Conservation (phyloP, 2,113 vertebrate genomes). For the Coryphaenoides rupestris region DNA sequence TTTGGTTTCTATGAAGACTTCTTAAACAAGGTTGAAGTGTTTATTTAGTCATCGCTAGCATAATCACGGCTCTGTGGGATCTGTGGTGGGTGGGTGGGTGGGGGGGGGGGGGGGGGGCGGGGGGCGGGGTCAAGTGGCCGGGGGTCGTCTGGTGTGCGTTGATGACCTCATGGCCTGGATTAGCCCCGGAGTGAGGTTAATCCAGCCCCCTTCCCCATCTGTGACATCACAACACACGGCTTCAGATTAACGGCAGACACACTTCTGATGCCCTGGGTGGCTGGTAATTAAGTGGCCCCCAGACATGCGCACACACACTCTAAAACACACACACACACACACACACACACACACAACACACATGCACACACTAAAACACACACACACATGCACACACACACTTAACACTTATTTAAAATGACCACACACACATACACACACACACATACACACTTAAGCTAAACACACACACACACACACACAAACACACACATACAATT, state of each 20-base stretch:
- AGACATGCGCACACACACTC: conserved; percentile 19
- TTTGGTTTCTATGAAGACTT: no score
- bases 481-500: conserved; percentile 5
- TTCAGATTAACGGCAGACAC: conserved; percentile 58
- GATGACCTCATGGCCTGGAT: conserved; percentile 33
- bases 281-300: conserved; percentile 66
- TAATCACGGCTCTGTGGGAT: no score
- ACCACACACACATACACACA: background rate
- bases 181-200: conserved; percentile 51
- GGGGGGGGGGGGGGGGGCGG: background rate
- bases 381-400: background rate
- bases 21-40: no score
- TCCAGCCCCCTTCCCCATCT: conserved; percentile 29
- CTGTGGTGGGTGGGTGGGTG: background rate
- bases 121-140: conserved; percentile 1
- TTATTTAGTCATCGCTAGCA: no score
- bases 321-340: conserved; percentile 29
- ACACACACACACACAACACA: conserved; percentile 20
- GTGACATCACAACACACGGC: conserved; percentile 62
- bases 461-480: conserved; percentile 2
- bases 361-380: background rate
- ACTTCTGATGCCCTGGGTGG: conserved; percentile 46
- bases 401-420: no score
- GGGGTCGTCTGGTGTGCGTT: conserved; percentile 17
- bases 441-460: background rate